Percentiles rank a stretch among this genome's conserved stretches.
Evolutionary conservation across 1,140 invertebrate species (phyloP).

Genomic region (Drosophila novamexicana): DNA sequence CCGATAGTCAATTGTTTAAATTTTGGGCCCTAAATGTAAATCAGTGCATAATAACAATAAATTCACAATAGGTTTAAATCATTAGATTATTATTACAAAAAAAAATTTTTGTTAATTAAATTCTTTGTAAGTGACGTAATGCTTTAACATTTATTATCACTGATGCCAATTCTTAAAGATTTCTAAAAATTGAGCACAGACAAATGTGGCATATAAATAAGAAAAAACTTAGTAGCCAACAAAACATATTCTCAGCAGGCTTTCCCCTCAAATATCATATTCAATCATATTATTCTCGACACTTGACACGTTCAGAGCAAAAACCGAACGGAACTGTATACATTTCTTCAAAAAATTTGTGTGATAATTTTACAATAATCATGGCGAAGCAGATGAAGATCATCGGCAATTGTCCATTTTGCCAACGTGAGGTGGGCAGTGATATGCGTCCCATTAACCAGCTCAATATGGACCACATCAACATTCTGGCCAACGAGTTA

Average conservation of each 20-base stretch:
- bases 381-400: constrained; percentile 13
- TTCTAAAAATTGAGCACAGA: neutral
- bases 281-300: neutral
- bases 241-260: neutral
- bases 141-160: no score
- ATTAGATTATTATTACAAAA: neutral
- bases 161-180: neutral
- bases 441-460: constrained; percentile 45
- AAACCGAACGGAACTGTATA: neutral
- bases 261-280: neutral
- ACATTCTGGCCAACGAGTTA: neutral
- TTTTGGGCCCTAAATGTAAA: constrained; percentile 47
- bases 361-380: neutral
- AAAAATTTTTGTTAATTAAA: neutral
- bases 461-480: neutral
- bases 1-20: constrained; percentile 38
- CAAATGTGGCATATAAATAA: neutral
- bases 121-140: neutral
- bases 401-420: constrained; percentile 36
- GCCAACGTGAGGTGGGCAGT: constrained; percentile 21
- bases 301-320: neutral
- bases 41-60: constrained; percentile 39
- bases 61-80: constrained; percentile 28
- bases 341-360: neutral
- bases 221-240: neutral